These are phyloP conservation scores for Tuberolachnus salignus DNA, from an alignment of 2,888 invertebrate genomes.

Conservation along the genomic window DNA sequence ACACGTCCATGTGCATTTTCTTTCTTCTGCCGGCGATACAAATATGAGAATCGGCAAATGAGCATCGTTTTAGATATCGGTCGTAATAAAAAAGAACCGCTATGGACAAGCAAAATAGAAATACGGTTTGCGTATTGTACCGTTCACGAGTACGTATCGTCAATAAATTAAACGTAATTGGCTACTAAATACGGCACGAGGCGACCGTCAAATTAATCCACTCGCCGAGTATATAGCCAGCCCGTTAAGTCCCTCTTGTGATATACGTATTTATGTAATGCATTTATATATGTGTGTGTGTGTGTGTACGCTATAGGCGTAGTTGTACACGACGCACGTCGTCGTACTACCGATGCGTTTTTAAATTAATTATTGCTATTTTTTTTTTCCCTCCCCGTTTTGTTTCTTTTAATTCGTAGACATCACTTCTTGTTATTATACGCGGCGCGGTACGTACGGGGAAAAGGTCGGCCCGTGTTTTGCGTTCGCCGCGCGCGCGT, in stretches of 20 bases:
- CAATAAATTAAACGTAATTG: background rate
- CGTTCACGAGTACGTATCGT: too few relatives aligned
- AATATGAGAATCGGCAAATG: too few relatives aligned
- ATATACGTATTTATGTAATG: too few relatives aligned
- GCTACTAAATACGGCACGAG: background rate
- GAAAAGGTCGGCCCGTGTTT: background rate
- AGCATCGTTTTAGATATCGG: too few relatives aligned
- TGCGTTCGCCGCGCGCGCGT: background rate
- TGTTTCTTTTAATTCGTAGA: background rate
- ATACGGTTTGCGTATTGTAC: too few relatives aligned
- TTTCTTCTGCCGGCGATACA: too few relatives aligned
- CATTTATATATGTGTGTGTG: too few relatives aligned
- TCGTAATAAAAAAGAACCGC: too few relatives aligned
- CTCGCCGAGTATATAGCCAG: background rate
- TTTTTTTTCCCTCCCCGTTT: background rate
- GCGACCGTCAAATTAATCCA: background rate
- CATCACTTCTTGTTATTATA: background rate
- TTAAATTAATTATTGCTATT: background rate
- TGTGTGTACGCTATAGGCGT: too few relatives aligned
- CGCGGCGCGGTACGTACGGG: background rate
- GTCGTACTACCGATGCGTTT: background rate
- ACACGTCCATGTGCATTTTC: too few relatives aligned
- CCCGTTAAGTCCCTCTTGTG: too few relatives aligned
- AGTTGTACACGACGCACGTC: background rate
- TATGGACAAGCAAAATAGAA: too few relatives aligned